Base-by-base conservation (phyloP, 2,113 vertebrate species). In the Castor canadensis region DNA sequence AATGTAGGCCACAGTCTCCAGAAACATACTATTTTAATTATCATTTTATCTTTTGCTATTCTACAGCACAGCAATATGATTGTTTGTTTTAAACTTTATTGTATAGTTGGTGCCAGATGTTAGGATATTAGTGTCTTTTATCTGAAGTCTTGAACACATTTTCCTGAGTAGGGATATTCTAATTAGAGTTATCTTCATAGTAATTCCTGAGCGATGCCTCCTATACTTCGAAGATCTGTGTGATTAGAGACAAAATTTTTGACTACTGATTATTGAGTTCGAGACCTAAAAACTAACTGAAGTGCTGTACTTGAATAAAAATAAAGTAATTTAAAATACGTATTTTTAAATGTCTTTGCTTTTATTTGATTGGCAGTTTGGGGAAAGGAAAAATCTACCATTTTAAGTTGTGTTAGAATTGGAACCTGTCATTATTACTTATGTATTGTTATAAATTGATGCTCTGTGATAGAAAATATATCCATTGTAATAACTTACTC, bases 361-460 rank as follows among this genome's bases (percentile, higher is more conserved):
- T 98, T 98, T 97, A 97, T 97, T 75, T 97, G 67, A 96, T 95
- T 95, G 92, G 95, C 93, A 97, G 87, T 97, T 97, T 93, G 67
- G 88, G 96, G 95, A 95, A 97, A 87, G 89, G 52, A 97, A 97
- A 98, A 43, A 0, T 56, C 95, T 47, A 5, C 76, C 96, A 92
- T 97, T 98, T 98, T 97, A 95, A 79, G 71, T 89, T 95, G 95
- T 97, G 75, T 96, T 98, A 96, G 58, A 81, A 91, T 87, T 93
- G 91, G 66, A 85, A 67, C 95, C 94, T 97, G 80, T 97, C 93
- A 72, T 67, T 97, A 89, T 89, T 77, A 87, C 66, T 84, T 90
- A 69, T 89, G 94, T 80, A 86, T 86, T 89, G 35, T 56, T 91
- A 93, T 87, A 97, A 93, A 87, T 91, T 97, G 76, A 94, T 97